Evolutionary conservation across 2,888 invertebrate species (phyloP).

Genomic region (Parascotia fuliginaria): DNA sequence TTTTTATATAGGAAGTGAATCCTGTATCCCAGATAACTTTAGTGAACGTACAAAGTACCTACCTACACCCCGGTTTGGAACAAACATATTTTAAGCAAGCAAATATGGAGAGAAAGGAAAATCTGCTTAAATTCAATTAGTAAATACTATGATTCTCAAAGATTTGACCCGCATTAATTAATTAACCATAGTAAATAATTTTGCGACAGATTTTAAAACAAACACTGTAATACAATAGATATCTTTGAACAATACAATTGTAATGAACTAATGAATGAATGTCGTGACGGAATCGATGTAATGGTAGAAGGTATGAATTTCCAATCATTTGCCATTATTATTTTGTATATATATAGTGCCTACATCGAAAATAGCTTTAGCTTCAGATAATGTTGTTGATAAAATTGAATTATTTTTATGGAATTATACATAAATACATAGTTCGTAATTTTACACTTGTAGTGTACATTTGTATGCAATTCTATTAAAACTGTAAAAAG

Average conservation of each 20-base stretch:
- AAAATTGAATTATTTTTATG: too few species aligned
- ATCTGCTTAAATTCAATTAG: too few species aligned
- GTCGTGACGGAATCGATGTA: constrained; percentile 18
- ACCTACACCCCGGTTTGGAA: too few species aligned
- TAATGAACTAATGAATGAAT: constrained; percentile 15
- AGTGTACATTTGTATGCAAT: not conserved
- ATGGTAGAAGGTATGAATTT: constrained; percentile 8
- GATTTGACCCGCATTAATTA: constrained; percentile 19
- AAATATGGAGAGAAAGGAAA: too few species aligned
- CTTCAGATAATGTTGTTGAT: not conserved
- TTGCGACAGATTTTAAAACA: constrained; percentile 17
- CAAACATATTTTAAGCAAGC: too few species aligned
- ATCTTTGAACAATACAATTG: constrained; percentile 37
- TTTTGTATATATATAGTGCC: not conserved
- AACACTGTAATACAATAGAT: constrained; percentile 26
- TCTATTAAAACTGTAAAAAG: too few species aligned
- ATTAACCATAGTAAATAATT: constrained; percentile 18
- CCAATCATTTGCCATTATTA: constrained; percentile 11
- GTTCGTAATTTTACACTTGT: too few species aligned
- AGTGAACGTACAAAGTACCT: too few species aligned
- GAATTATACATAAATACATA: too few species aligned
- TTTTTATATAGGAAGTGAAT: too few species aligned
- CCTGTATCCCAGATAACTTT: too few species aligned
- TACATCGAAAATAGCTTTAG: not conserved
- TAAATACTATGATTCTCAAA: too few species aligned